Conservation (phyloP, 2,888 invertebrate species). For the Esperia sulphurella region DNA sequence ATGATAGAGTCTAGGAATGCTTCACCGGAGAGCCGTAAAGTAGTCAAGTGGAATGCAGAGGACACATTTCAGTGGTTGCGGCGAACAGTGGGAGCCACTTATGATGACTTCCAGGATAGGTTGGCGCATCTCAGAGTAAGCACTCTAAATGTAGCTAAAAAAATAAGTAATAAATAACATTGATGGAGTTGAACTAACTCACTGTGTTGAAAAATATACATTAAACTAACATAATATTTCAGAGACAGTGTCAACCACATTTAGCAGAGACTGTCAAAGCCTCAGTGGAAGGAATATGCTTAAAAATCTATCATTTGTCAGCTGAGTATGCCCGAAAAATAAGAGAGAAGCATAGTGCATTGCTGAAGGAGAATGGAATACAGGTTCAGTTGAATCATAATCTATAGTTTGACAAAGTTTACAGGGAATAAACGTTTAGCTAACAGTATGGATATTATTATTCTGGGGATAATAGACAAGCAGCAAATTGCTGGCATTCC, state of each 20-base stretch:
- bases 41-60: constrained; percentile 99
- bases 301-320: constrained; percentile 95
- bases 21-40: constrained; percentile 95
- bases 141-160: neutral
- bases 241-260: constrained; percentile 97
- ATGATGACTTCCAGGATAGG: constrained; percentile 94
- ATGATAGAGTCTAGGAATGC: constrained; percentile 97
- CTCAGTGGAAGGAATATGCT: constrained; percentile 96
- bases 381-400: constrained; percentile 42
- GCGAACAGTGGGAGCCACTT: constrained; percentile 94
- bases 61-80: constrained; percentile 98
- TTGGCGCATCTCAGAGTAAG: constrained; percentile 90
- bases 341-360: constrained; percentile 89
- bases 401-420: too few relatives aligned
- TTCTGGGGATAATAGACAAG: too few relatives aligned
- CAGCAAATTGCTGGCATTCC: too few relatives aligned
- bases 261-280: constrained; percentile 95
- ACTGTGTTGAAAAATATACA: too few relatives aligned
- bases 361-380: constrained; percentile 93
- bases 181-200: too few relatives aligned
- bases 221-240: constrained; percentile 26
- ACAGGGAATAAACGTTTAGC: too few relatives aligned
- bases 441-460: too few relatives aligned
- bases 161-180: constrained; percentile 1
- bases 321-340: constrained; percentile 95